Evolutionary conservation across 2,113 vertebrate species (phyloP), one percentile per base, ranked within the genome.

Genomic region (Leptobrachium leishanense): DNA sequence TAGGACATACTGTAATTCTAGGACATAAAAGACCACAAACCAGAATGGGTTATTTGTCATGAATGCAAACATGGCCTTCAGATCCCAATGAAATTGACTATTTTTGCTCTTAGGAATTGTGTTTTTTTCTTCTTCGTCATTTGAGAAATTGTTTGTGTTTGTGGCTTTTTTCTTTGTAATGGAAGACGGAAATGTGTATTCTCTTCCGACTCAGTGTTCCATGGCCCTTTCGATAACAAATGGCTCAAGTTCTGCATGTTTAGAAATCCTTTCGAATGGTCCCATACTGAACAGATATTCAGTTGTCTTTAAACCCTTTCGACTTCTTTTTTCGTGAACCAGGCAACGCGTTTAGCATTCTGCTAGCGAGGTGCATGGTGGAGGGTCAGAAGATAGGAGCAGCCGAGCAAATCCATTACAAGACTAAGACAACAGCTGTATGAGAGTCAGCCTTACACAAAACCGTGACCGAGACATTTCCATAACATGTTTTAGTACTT

Each of bases 51-150:
- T 12, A 74, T 63, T 55, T 43, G 64, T 74, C 72, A 74, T 64
- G 43, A 74, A 74, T 74, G 72, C 62, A 74, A 64, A 74, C 13
- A 63, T 74, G 72, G 59, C 62, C 44, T 64, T 64, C 42, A 63
- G 59, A 64, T 41, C 40, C 59, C 72, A 42, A 44, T 74, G 59
- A 74, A 74, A 74, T 74, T 43, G 62, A 44, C 59, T 73, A 6
- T 11, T 3, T 59, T 59, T 59, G 55, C 62, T 64, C n/a, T 43
- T 39, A 41, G 54, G 59, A 73, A 73, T 62, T 59, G 40, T 64
- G 31, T 74, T 62, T 43, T 43, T 74, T 57, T 57, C 20, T 43
- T 62, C 54, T 43, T 42, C 15, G 72, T 41, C 55, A 74, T 73
- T 43, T 31, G 20, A 31, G 20, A 31, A 46, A 39, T 15, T 57